phyloP scores from a whole-genome alignment of 23 tunicate genomes.

The Diplosoma virens region DNA sequence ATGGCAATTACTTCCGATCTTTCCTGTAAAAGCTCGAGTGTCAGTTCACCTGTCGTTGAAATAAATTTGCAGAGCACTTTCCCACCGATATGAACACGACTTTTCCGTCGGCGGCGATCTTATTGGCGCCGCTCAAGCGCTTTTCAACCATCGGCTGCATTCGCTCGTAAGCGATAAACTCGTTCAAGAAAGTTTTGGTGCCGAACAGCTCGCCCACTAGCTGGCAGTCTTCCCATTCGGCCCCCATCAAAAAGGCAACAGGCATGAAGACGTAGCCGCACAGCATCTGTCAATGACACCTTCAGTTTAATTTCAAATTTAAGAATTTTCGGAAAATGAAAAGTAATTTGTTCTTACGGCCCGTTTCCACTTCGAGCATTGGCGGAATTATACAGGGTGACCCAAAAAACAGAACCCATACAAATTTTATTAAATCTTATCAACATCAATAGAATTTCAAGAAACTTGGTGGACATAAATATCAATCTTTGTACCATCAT shows the following conservation, averaged over 20 bases:
- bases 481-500: no score
- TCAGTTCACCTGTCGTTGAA: neutral
- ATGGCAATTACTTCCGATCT: conserved; percentile 68
- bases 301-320: no score
- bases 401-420: no score
- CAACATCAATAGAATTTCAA: no score
- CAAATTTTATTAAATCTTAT: no score
- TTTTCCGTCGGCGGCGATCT: conserved; percentile 42
- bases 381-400: no score
- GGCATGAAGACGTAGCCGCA: conserved; percentile 81
- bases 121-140: conserved; percentile 38
- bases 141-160: conserved; percentile 49
- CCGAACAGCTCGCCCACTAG: conserved; percentile 75
- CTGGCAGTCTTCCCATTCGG: conserved; percentile 57
- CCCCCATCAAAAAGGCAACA: conserved; percentile 70
- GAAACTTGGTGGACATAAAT: no score
- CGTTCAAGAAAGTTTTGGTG: conserved; percentile 81
- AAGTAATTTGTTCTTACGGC: no score
- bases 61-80: neutral
- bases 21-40: conserved; percentile 22
- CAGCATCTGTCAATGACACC: no score
- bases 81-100: conserved; percentile 51
- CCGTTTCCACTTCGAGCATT: no score
- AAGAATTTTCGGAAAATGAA: no score
- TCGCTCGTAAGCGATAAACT: conserved; percentile 65